Evolutionary conservation across 1,140 invertebrate species (phyloP).

Genomic region (Polypedilum pembai): DNA sequence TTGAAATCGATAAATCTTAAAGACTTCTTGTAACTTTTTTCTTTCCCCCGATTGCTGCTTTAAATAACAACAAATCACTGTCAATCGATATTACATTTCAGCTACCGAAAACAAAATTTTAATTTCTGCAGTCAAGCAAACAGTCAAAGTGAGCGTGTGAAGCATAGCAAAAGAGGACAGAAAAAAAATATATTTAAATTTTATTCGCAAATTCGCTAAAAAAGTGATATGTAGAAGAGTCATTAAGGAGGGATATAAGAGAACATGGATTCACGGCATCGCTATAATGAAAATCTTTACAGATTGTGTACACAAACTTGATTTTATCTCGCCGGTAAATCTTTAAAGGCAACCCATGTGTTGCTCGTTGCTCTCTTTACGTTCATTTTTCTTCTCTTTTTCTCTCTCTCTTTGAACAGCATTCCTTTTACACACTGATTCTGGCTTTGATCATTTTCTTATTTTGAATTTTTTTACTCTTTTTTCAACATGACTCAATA

Average conservation of each 20-base stretch:
- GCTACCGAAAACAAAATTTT: too few relatives aligned
- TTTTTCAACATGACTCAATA: too few relatives aligned
- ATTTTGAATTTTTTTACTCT: too few relatives aligned
- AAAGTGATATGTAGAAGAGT: slow-evolving; percentile 12
- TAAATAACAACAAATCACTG: too few relatives aligned
- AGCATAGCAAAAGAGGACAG: slow-evolving; percentile 31
- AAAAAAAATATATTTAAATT: background rate
- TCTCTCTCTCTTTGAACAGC: background rate
- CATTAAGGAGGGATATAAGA: slow-evolving; percentile 7
- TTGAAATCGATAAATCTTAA: too few relatives aligned
- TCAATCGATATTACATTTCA: too few relatives aligned
- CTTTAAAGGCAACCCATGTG: slow-evolving; percentile 22
- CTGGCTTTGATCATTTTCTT: background rate
- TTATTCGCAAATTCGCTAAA: background rate
- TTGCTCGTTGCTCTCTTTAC: slow-evolving; percentile 26
- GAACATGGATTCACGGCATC: slow-evolving; percentile 24
- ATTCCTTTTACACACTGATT: background rate
- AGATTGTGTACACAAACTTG: slow-evolving; percentile 28
- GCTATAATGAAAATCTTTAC: slow-evolving; percentile 26
- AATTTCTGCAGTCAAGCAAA: too few relatives aligned
- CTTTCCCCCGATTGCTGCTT: too few relatives aligned
- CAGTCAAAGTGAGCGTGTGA: too few relatives aligned
- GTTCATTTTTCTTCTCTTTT: background rate
- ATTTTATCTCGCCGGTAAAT: slow-evolving; percentile 26
- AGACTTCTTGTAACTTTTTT: too few relatives aligned